Evolutionary conservation across 2,113 vertebrate species (phyloP).

Genomic region (Romanogobio albipinnatus): DNA sequence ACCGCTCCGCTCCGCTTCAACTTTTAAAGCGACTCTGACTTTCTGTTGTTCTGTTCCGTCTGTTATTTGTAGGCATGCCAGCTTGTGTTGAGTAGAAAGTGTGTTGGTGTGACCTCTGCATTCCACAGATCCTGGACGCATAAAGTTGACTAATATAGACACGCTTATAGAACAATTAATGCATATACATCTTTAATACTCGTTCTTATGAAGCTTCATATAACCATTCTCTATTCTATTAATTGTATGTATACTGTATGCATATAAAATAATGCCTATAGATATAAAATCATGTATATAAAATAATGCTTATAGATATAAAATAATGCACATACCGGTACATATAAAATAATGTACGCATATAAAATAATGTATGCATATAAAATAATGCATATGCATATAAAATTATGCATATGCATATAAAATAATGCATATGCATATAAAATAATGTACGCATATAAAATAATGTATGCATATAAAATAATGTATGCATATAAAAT

Average conservation of each 20-base stretch:
- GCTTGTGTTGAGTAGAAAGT: background rate
- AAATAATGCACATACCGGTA: no score
- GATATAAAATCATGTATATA: background rate
- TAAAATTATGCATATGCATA: no score
- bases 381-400: no score
- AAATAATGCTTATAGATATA: no score
- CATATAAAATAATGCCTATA: background rate
- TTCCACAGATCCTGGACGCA: background rate
- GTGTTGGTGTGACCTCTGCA: background rate
- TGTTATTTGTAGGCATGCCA: background rate
- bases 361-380: no score
- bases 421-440: no score
- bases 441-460: no score
- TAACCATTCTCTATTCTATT: no score
- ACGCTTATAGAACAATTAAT: background rate
- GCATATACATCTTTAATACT: background rate
- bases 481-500: no score
- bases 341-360: no score
- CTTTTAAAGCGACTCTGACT: background rate
- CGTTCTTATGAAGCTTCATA: background rate
- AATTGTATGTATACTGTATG: no score
- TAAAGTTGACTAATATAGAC: background rate
- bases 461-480: no score
- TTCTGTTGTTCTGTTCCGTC: background rate
- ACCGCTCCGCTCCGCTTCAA: constrained; percentile 39